Conservation (phyloP, 2,113 vertebrate species). For the Hemibagrus wyckioides region DNA sequence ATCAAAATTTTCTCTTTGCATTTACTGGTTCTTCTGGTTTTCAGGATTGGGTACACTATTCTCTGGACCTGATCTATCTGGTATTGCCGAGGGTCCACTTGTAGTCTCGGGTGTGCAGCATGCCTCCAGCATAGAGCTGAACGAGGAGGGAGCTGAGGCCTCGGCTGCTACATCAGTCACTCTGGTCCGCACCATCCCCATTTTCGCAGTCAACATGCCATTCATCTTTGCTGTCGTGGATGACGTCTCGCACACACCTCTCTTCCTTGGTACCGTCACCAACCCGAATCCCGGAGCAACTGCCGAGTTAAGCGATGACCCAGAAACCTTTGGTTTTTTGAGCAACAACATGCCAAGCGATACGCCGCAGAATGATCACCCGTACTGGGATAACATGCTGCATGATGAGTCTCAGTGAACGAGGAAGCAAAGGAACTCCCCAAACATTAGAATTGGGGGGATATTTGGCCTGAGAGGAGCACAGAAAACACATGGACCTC, state of each 20-base stretch:
- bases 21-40: neutral
- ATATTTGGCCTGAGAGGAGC: slow-evolving; percentile 20
- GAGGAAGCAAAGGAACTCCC: slow-evolving; percentile 25
- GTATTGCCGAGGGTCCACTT: slow-evolving; percentile 75
- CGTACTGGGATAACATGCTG: slow-evolving; percentile 46
- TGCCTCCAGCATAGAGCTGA: slow-evolving; percentile 80
- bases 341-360: slow-evolving; percentile 53
- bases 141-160: slow-evolving; percentile 83
- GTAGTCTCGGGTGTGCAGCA: slow-evolving; percentile 82
- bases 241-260: slow-evolving; percentile 74
- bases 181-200: slow-evolving; percentile 75
- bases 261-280: slow-evolving; percentile 83
- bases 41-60: slow-evolving; percentile 85
- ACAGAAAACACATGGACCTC: slow-evolving; percentile 19
- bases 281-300: slow-evolving; percentile 77
- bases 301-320: slow-evolving; percentile 47
- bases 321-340: slow-evolving; percentile 16
- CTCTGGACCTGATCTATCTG: slow-evolving; percentile 75
- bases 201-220: slow-evolving; percentile 81
- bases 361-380: slow-evolving; percentile 58
- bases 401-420: slow-evolving; percentile 34
- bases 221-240: slow-evolving; percentile 84
- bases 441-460: slow-evolving; percentile 21
- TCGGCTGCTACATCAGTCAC: slow-evolving; percentile 74
- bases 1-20: neutral